A percentile compares a stretch with the other conserved stretches of the same genome.
These are phyloP conservation scores for Epinephelus cyanopodus DNA, from an alignment of 2,113 vertebrate genomes.

Conservation along the genomic window DNA sequence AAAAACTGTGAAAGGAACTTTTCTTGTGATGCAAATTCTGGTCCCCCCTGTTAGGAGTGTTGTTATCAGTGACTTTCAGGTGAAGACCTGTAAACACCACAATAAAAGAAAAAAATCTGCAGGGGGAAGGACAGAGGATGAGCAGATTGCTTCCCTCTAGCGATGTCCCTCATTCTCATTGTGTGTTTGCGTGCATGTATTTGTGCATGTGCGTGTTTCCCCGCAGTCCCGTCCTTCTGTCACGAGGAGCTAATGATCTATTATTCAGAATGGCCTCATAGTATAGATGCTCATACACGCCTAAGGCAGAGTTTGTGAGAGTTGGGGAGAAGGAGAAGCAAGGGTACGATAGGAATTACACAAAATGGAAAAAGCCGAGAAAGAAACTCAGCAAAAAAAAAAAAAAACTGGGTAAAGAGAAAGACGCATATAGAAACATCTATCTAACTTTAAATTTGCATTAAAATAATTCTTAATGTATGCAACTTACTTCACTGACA, in stretches of 20 bases:
- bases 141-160: conserved; percentile 79
- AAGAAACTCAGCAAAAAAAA: neutral
- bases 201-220: conserved; percentile 64
- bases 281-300: conserved; percentile 56
- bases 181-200: conserved; percentile 56
- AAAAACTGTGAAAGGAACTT: neutral
- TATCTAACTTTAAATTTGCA: neutral
- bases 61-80: conserved; percentile 32
- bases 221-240: conserved; percentile 78
- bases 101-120: conserved; percentile 31
- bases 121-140: conserved; percentile 20
- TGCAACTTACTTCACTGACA: neutral
- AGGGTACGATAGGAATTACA: neutral
- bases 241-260: conserved; percentile 61
- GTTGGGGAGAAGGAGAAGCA: conserved; percentile 1
- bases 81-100: conserved; percentile 51
- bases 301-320: conserved; percentile 36
- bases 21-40: conserved; percentile 12
- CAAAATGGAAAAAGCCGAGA: neutral
- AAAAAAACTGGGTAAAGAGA: neutral
- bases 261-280: conserved; percentile 75
- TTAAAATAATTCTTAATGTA: neutral
- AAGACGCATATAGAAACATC: neutral
- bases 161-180: conserved; percentile 64
- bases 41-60: neutral